Evolutionary conservation across 2,888 invertebrate species (phyloP).

Genomic region (Brenthis hecate): DNA sequence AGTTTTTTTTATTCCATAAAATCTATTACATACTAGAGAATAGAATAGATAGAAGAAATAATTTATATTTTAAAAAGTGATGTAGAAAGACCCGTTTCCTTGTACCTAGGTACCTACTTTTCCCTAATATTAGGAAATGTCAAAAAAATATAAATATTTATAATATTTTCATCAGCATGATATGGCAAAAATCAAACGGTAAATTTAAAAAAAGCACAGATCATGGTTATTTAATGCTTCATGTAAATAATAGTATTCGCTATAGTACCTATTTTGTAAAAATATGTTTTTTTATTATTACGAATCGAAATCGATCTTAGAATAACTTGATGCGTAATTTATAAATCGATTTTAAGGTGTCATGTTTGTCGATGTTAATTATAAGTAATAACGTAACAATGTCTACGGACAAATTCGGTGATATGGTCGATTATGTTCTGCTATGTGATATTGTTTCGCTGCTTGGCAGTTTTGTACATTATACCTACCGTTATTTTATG

Average conservation of each 20-base stretch:
- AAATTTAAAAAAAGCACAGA: conserved; percentile 6
- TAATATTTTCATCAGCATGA: conserved; percentile 4
- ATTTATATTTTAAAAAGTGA: too few relatives aligned
- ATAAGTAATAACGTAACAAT: conserved; percentile 8
- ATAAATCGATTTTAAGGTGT: conserved; percentile 13
- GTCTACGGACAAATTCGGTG: conserved; percentile 17
- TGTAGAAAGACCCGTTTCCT: too few relatives aligned
- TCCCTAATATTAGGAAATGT: too few relatives aligned
- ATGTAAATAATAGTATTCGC: conserved; percentile 10
- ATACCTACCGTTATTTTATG: conserved; percentile 18
- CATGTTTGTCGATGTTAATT: conserved; percentile 7
- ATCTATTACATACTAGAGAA: too few relatives aligned
- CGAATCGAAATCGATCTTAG: conserved; percentile 9
- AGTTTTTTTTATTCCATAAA: too few relatives aligned
- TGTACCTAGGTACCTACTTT: too few relatives aligned
- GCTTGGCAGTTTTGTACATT: conserved; percentile 47
- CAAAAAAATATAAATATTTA: too few relatives aligned
- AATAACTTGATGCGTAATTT: conserved; percentile 9
- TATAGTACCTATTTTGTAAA: conserved; percentile 21
- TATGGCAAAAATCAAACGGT: background rate
- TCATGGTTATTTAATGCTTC: background rate
- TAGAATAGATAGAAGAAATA: too few relatives aligned
- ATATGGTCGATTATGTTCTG: conserved; percentile 15
- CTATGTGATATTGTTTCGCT: conserved; percentile 44
- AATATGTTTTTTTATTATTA: conserved; percentile 21